phyloP scores from a whole-genome alignment of 2,888 invertebrate species.

The Fragum whitleyi region DNA sequence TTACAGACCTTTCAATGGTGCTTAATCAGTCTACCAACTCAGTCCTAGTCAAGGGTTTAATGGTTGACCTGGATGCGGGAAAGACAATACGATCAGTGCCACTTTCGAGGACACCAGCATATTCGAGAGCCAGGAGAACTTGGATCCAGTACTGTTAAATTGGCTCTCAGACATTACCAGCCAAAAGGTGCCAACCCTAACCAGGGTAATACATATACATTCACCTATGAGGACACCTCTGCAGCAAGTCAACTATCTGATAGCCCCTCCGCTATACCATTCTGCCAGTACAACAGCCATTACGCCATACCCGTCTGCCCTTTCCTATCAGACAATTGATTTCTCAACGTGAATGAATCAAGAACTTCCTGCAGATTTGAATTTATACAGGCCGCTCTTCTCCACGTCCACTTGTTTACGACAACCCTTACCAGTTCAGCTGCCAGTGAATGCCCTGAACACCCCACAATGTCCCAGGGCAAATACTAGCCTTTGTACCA shows the following conservation, averaged over 20 bases:
- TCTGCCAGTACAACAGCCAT: not conserved
- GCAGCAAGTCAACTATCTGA: too few relatives aligned
- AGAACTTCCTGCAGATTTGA: too few relatives aligned
- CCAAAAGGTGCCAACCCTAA: too few relatives aligned
- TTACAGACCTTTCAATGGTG: not conserved
- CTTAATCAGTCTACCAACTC: not conserved
- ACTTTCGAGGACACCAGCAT: not conserved
- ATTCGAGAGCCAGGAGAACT: not conserved
- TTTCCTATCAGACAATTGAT: not conserved
- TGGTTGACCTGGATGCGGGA: not conserved
- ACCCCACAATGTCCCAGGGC: too few relatives aligned
- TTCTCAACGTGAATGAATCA: not conserved
- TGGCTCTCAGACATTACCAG: not conserved
- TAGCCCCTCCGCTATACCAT: too few relatives aligned
- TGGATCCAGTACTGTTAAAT: not conserved
- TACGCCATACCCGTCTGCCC: not conserved
- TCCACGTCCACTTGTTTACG: too few relatives aligned
- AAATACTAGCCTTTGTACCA: too few relatives aligned
- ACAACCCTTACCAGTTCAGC: too few relatives aligned
- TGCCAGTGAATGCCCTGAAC: too few relatives aligned
- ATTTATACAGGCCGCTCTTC: too few relatives aligned
- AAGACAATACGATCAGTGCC: not conserved
- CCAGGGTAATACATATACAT: too few relatives aligned
- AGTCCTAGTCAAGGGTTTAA: not conserved
- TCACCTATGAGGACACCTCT: too few relatives aligned